Percentiles rank a stretch among this genome's conserved stretches.
These are phyloP conservation scores for Pygmarrhopalites habei DNA, from an alignment of 1,140 invertebrate species.

Conservation along the genomic window DNA sequence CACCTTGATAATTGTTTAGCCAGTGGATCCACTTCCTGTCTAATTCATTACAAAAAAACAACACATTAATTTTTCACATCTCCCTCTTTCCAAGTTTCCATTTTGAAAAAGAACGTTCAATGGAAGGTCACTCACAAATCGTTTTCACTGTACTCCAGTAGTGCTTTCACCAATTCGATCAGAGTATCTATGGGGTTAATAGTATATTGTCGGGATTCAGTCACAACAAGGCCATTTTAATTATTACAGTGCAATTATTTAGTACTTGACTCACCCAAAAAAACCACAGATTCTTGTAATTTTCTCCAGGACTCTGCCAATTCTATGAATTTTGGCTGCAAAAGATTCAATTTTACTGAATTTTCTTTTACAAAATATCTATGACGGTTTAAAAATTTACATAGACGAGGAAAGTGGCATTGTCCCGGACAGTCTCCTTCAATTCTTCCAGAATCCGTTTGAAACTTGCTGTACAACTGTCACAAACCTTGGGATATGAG, in stretches of 20 bases:
- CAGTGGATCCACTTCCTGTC: constrained; percentile 18
- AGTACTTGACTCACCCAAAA: too few species aligned
- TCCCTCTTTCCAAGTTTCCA: too few species aligned
- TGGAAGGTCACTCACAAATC: too few species aligned
- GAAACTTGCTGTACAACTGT: not conserved
- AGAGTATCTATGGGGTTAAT: constrained; percentile 54
- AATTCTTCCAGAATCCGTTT: constrained; percentile 13
- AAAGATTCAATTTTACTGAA: constrained; percentile 4
- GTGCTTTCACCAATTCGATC: constrained; percentile 48
- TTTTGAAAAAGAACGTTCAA: too few species aligned
- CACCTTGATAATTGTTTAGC: too few species aligned
- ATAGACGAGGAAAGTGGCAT: constrained; percentile 12
- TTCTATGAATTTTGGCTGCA: constrained; percentile 56
- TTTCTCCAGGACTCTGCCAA: constrained; percentile 55
- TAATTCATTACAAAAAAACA: too few species aligned
- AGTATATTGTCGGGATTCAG: too few species aligned
- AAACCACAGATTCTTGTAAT: constrained; percentile 55
- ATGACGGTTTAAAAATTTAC: not conserved
- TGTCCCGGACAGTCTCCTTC: constrained; percentile 4
- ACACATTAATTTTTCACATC: too few species aligned
- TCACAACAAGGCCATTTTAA: too few species aligned
- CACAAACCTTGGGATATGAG: too few species aligned
- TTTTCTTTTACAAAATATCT: not conserved
- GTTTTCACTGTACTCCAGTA: constrained; percentile 42
- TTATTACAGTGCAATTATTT: too few species aligned